Base-by-base conservation (phyloP, 2,113 vertebrate species). In the Australoheros scitulus region DNA sequence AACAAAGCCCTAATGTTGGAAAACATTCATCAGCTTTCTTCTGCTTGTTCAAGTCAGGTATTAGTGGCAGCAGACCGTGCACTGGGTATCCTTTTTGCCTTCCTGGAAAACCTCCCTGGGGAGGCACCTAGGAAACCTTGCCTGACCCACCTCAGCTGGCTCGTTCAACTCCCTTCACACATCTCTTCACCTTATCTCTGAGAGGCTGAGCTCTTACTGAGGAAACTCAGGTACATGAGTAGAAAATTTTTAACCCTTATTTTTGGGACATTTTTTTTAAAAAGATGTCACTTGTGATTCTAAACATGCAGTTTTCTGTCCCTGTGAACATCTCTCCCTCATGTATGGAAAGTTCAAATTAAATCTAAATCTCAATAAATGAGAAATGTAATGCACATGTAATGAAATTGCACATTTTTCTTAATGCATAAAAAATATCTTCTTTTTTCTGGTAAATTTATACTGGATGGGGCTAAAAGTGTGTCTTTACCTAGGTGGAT, bases 351-450 rank as follows among this genome's bases (percentile, higher is more conserved):
- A 18, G 2, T 0, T 50, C 22, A 68, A 18, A 50, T 68, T 15
- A 18, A 26, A 26, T 47, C 41, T 26, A 47, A 22, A 4, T 70
- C 41, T 50, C 26, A 22, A 70, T 18, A 50, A 50, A 50, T 26
- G 26, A 0, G 22, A 70, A 70, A 29, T 70, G 43, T 29, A 29
- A 70, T 70, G 0, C 0, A 3, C 0, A 3, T 70, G 65, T 50
- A 52, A 32, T 70, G 24, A 70, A 1, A 43, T 29, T 70, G 65
- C 41, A 50, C 17, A 32, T 8, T 72, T 52, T 52, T 52, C 17
- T n/a, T 20, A 32, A 32, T 15, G 10, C 24, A 52, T 50, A 29
- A 70, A 5, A 50, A 70, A 52, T 52, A 29, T 20, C 22, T 52
- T 70, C 9, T 52, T 26, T 52, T 20, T 6, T 20, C 24, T 52